Conservation (phyloP, 2,797 vertebrate genomes). For the Spinibarbus caldwelli region DNA sequence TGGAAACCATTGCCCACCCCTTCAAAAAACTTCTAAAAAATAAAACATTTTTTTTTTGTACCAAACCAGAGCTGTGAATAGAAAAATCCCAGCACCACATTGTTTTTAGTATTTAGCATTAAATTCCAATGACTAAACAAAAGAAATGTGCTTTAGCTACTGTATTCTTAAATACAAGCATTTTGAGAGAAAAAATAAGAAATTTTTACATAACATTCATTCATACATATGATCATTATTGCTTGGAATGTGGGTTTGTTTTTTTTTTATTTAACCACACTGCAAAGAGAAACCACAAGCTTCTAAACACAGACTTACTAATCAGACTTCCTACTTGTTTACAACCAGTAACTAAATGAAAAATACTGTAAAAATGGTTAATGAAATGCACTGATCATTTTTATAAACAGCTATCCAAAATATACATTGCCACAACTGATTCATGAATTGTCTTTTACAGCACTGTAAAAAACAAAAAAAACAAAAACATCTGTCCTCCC, state of each 20-base stretch:
- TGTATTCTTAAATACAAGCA: neutral
- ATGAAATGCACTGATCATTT: neutral
- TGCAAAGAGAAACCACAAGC: neutral
- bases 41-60: neutral
- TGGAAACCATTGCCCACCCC: neutral
- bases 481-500: neutral
- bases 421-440: neutral
- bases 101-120: neutral
- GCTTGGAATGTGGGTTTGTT: conserved; percentile 2
- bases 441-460: neutral
- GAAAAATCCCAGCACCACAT: conserved; percentile 27
- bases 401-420: neutral
- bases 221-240: neutral
- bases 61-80: conserved; percentile 2
- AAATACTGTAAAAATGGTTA: conserved; percentile 2
- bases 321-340: neutral
- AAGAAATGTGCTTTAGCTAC: neutral
- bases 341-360: neutral
- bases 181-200: neutral
- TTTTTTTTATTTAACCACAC: neutral
- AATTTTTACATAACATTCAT: neutral
- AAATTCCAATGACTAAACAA: neutral
- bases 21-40: neutral
- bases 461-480: neutral
- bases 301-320: neutral